Conservation (phyloP, 2,888 invertebrate genomes). For the Agrotis clavis region DNA sequence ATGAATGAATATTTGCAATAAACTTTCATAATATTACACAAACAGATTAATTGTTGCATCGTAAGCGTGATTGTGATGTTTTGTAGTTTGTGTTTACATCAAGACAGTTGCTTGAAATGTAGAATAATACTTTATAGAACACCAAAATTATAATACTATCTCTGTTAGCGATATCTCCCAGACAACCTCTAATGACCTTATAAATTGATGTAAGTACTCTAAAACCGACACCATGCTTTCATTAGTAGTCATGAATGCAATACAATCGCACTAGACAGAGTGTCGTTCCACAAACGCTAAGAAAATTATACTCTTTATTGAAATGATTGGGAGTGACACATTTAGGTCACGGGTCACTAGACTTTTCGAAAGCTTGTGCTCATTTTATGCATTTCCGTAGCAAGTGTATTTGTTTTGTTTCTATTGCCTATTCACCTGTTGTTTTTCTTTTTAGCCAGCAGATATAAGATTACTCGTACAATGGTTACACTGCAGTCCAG, state of each 20-base stretch:
- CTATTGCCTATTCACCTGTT: not conserved
- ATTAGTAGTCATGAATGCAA: not conserved
- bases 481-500: not conserved
- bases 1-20: not conserved
- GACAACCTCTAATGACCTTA: too few species aligned
- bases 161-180: too few species aligned
- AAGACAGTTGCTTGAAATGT: too few species aligned
- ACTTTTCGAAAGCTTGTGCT: constrained; percentile 13
- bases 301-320: constrained; percentile 3
- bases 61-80: not conserved
- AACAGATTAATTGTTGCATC: not conserved
- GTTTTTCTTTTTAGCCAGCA: not conserved
- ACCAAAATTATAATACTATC: too few species aligned
- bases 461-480: not conserved
- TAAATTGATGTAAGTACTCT: too few species aligned
- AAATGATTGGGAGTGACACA: constrained; percentile 26
- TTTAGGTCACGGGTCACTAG: not conserved
- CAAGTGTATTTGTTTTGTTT: not conserved
- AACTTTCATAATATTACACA: not conserved
- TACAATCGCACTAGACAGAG: not conserved
- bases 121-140: too few species aligned
- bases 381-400: constrained; percentile 6
- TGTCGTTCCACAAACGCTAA: not conserved
- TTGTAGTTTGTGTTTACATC: not conserved
- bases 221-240: not conserved